Conservation (phyloP, 2,797 vertebrate species). For the Peromyscus melanophrys region DNA sequence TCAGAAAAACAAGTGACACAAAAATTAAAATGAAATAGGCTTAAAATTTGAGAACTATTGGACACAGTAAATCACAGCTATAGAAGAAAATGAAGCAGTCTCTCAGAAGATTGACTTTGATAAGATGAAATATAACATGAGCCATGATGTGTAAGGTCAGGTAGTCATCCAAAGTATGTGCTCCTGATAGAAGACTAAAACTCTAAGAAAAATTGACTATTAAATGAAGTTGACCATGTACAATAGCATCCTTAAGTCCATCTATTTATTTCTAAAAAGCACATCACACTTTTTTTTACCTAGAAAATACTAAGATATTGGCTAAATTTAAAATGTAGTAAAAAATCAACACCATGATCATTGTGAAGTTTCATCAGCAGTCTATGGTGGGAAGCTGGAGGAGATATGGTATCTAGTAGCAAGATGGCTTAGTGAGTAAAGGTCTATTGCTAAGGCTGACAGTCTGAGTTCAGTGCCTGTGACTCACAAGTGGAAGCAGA, state of each 20-base stretch:
- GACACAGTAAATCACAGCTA: conserved; percentile 83
- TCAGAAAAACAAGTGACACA: conserved; percentile 59
- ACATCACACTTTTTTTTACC: neutral
- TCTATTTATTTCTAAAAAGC: conserved; percentile 23
- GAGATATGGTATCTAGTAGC: neutral
- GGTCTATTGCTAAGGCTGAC: neutral
- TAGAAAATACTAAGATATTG: conserved; percentile 43
- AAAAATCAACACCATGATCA: neutral
- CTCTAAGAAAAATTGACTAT: conserved; percentile 45
- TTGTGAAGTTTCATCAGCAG: neutral
- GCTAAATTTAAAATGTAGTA: neutral
- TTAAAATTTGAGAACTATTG: conserved; percentile 59
- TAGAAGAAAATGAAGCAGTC: conserved; percentile 78
- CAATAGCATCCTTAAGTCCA: neutral
- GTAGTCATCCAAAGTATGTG: conserved; percentile 32
- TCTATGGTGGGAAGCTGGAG: neutral
- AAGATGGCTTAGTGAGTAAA: neutral
- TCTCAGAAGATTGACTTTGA: conserved; percentile 44
- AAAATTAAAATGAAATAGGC: conserved; percentile 74
- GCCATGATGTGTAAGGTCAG: conserved; percentile 79
- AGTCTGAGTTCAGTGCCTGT: neutral
- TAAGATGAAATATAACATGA: conserved; percentile 78
- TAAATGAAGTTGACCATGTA: neutral
- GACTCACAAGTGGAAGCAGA: too few species aligned
- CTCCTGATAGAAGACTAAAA: conserved; percentile 26